These are phyloP conservation scores for Lophotriccus pileatus DNA, from an alignment of 2,797 vertebrate genomes.

Conservation along the genomic window DNA sequence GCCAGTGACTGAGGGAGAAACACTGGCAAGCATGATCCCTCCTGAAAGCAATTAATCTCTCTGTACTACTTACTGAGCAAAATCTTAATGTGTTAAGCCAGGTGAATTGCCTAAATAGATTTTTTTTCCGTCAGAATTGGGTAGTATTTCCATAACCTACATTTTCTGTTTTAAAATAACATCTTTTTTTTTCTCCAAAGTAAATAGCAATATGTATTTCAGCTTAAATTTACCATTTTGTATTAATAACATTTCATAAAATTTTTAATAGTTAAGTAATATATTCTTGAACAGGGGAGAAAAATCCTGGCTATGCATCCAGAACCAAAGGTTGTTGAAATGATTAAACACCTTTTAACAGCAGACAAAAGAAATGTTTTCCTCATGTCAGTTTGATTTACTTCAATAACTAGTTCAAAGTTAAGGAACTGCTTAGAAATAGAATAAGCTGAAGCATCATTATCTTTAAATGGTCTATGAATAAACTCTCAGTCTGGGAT, in stretches of 20 bases:
- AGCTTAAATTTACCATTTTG: not conserved
- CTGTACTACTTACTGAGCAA: not conserved
- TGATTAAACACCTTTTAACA: not conserved
- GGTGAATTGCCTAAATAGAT: not conserved
- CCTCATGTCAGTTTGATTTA: conserved; percentile 1
- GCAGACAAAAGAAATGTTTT: not conserved
- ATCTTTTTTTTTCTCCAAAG: not conserved
- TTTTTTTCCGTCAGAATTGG: not conserved
- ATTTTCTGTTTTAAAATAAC: not conserved
- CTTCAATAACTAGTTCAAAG: conserved; percentile 1
- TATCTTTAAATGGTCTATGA: not conserved
- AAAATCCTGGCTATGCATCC: not conserved
- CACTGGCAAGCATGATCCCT: not conserved
- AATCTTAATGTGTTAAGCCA: not conserved
- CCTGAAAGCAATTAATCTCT: not conserved
- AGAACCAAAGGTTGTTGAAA: not conserved
- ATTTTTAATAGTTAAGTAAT: not conserved
- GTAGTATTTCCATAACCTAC: not conserved
- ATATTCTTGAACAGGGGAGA: not conserved
- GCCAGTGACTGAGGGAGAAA: not conserved
- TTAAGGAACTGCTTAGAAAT: not conserved
- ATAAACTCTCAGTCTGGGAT: not conserved
- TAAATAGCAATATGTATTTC: not conserved
- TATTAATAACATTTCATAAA: not conserved
- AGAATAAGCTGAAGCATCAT: not conserved